Percentiles rank a stretch among this genome's conserved stretches.
Evolutionary conservation across 2,113 vertebrate genomes (phyloP).

Genomic region (Protomyctophum bolini): DNA sequence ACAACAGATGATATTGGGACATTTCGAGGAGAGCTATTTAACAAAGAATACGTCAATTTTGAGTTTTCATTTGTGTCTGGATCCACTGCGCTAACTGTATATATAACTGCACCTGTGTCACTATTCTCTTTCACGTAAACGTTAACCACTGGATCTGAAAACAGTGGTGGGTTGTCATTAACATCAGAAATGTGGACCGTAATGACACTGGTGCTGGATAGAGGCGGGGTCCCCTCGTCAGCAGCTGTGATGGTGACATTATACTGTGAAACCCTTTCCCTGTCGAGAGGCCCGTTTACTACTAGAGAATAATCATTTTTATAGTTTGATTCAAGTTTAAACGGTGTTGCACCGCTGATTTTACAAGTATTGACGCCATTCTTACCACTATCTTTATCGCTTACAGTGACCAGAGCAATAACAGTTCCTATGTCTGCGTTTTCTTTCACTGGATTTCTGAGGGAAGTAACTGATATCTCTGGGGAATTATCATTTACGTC

Average conservation of each 20-base stretch:
- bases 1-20: background rate
- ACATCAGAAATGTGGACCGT: background rate
- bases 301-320: background rate
- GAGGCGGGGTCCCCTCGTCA: background rate
- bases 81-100: background rate
- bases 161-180: background rate
- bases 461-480: slow-evolving; percentile 81
- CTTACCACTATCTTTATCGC: slow-evolving; percentile 77
- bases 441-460: slow-evolving; percentile 81
- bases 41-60: background rate
- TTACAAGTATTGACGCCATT: background rate
- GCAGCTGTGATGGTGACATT: background rate
- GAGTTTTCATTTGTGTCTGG: background rate
- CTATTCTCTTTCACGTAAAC: background rate
- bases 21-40: background rate
- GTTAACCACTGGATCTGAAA: background rate
- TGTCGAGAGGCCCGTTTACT: background rate
- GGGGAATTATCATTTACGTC: slow-evolving; percentile 89
- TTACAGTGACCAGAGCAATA: slow-evolving; percentile 84
- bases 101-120: background rate
- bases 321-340: slow-evolving; percentile 1
- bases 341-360: background rate
- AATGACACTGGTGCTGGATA: background rate
- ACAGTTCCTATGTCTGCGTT: slow-evolving; percentile 80
- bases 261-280: background rate